Evolutionary conservation across 1,140 invertebrate species (phyloP).

Genomic region (Hycleus cichorii): DNA sequence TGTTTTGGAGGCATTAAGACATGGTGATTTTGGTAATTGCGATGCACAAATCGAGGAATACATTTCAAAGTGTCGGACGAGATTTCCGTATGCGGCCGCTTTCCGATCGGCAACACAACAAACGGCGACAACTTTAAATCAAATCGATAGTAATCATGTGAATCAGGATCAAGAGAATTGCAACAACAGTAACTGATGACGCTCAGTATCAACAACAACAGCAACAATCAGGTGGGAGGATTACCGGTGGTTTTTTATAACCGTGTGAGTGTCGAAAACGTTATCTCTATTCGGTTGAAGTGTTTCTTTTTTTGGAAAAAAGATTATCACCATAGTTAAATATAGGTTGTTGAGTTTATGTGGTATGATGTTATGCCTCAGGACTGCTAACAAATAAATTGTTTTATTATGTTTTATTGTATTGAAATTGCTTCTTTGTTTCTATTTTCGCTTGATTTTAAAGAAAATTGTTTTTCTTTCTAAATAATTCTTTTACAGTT

Average conservation of each 20-base stretch:
- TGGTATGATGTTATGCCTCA: slow-evolving; percentile 18
- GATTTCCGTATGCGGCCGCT: slow-evolving; percentile 66
- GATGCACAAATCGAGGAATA: slow-evolving; percentile 61
- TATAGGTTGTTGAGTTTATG: slow-evolving; percentile 15
- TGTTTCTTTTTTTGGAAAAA: slow-evolving; percentile 9
- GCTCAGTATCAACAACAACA: background rate
- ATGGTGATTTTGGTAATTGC: slow-evolving; percentile 70
- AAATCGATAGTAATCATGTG: slow-evolving; percentile 29
- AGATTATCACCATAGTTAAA: slow-evolving; percentile 2
- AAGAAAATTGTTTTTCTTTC: background rate
- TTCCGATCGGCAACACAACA: slow-evolving; percentile 49
- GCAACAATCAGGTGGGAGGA: slow-evolving; percentile 8
- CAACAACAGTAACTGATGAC: slow-evolving; percentile 43
- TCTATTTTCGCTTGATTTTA: slow-evolving; percentile 2
- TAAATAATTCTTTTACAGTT: background rate
- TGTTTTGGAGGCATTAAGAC: slow-evolving; percentile 65
- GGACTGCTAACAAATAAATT: slow-evolving; percentile 22
- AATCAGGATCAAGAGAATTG: slow-evolving; percentile 43
- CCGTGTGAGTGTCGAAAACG: slow-evolving; percentile 16
- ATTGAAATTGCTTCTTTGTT: background rate
- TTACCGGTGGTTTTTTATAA: slow-evolving; percentile 16
- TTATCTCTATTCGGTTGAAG: too few species aligned
- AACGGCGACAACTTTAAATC: slow-evolving; percentile 11
- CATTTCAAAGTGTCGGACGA: slow-evolving; percentile 59
- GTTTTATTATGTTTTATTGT: slow-evolving; percentile 16